Evolutionary conservation across 1,140 invertebrate genomes (phyloP).

Genomic region (Drosophila lini): DNA sequence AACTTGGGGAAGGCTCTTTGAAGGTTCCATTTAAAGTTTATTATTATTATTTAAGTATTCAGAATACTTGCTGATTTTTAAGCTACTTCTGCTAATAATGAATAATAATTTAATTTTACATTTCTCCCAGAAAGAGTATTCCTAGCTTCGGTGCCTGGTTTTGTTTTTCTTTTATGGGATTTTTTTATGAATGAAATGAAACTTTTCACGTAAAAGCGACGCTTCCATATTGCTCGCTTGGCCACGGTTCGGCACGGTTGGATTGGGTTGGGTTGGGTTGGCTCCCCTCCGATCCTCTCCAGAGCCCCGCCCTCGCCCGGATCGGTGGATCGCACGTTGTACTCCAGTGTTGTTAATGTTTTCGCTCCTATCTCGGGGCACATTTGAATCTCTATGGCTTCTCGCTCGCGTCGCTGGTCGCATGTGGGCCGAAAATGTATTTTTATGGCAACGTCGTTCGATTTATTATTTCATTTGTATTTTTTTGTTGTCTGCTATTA

Average conservation of each 20-base stretch:
- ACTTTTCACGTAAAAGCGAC: constrained; percentile 75
- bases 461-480: constrained; percentile 51
- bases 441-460: constrained; percentile 76
- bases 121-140: neutral
- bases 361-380: constrained; percentile 63
- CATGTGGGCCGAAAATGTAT: constrained; percentile 80
- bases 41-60: neutral
- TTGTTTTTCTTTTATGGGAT: constrained; percentile 49
- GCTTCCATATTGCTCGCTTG: constrained; percentile 45
- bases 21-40: neutral
- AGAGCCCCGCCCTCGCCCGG: constrained; percentile 30
- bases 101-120: neutral
- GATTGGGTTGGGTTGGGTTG: neutral
- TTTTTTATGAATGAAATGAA: constrained; percentile 80
- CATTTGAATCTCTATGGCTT: constrained; percentile 77
- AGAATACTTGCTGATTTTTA: neutral
- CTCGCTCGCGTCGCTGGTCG: constrained; percentile 42
- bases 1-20: neutral
- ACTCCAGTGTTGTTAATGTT: constrained; percentile 50
- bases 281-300: constrained; percentile 15
- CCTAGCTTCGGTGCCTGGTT: neutral
- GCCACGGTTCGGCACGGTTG: constrained; percentile 15
- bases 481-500: constrained; percentile 25
- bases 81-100: too few relatives aligned
- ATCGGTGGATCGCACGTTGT: constrained; percentile 44